phyloP scores from a whole-genome alignment of 2,113 vertebrate genomes.

The Perca flavescens region DNA sequence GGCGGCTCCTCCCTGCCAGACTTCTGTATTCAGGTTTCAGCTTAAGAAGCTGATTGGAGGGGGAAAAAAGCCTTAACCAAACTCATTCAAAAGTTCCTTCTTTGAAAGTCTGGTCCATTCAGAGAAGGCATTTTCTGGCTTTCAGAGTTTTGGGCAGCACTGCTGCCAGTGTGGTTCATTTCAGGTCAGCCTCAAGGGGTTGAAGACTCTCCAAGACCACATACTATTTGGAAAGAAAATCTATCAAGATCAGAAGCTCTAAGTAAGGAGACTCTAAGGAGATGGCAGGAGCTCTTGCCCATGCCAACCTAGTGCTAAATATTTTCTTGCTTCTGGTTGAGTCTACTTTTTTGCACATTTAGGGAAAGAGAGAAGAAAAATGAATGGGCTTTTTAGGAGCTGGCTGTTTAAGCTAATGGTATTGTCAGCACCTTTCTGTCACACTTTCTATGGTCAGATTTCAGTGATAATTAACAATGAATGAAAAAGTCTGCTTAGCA shows the following conservation, averaged over 20 bases:
- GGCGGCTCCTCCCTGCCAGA: slow-evolving; percentile 13
- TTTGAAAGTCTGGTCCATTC: slow-evolving; percentile 46
- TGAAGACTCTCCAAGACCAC: slow-evolving; percentile 40
- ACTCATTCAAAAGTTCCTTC: slow-evolving; percentile 46
- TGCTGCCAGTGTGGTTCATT: slow-evolving; percentile 46
- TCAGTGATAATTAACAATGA: slow-evolving; percentile 58
- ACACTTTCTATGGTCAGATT: slow-evolving; percentile 53
- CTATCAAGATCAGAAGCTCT: slow-evolving; percentile 45
- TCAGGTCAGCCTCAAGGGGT: slow-evolving; percentile 43
- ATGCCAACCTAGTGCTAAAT: slow-evolving; percentile 20
- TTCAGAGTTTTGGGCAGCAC: slow-evolving; percentile 24
- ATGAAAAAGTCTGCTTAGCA: slow-evolving; percentile 47
- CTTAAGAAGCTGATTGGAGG: slow-evolving; percentile 19
- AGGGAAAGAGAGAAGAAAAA: neutral
- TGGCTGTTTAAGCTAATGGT: slow-evolving; percentile 11
- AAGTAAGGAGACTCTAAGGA: slow-evolving; percentile 40
- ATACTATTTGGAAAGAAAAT: slow-evolving; percentile 39
- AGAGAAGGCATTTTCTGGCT: slow-evolving; percentile 41
- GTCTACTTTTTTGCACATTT: neutral
- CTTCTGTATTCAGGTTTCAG: slow-evolving; percentile 39
- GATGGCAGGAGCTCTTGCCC: neutral
- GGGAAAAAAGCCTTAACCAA: slow-evolving; percentile 35
- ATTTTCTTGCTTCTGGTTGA: slow-evolving; percentile 21
- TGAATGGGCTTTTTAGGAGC: neutral
- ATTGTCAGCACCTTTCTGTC: slow-evolving; percentile 18